Base-by-base conservation (phyloP, 2,888 invertebrate species). In the Caradrina clavipalpis region DNA sequence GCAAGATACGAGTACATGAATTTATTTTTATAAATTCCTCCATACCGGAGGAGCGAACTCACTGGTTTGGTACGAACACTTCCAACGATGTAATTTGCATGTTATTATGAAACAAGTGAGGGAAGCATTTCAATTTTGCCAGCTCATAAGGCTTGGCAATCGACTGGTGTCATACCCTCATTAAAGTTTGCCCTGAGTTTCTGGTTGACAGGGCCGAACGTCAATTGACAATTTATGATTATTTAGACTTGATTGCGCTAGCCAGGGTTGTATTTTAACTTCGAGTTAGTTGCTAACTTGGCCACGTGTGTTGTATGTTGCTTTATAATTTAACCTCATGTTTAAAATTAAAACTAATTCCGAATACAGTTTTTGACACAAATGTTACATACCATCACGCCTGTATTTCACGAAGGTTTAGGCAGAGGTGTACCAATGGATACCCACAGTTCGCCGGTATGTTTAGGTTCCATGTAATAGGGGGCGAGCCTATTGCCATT, bases 81-180 rank as follows among this genome's bases (percentile, higher is more conserved):
- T 71, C 61, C 63, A 81, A 86, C 73, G 78, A 83, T 80, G 85
- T 85, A 86, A 90, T 90, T 90, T 90, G 84, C 90, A 90, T 89
- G 80, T 84, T 84, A 89, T 89, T 88, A 88, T 75, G 75, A 82
- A 82, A 86, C 82, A 86, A 87, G 82, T 80, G 80, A 78, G 68
- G 80, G 82, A 76, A 83, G 80, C 80, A 86, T 86, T 89, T 89
- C 87, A 89, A 88, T 89, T 88, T 87, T 82, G 78, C 74, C 82
- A 84, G 80, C 85, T 88, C 82, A 84, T 86, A 83, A 85, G 83
- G 82, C 81, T 79, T 67, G 80, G 83, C 76, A 83, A 86, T 87
- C 80, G 78, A 70, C 80, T 72, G 67, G 77, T 82, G 81, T 86
- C 81, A 83, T 76, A 83, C 84, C 75, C 83, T 87, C 86, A 86